These are phyloP conservation scores for Whitmania pigra DNA, from an alignment of 1,140 invertebrate species.

Conservation along the genomic window DNA sequence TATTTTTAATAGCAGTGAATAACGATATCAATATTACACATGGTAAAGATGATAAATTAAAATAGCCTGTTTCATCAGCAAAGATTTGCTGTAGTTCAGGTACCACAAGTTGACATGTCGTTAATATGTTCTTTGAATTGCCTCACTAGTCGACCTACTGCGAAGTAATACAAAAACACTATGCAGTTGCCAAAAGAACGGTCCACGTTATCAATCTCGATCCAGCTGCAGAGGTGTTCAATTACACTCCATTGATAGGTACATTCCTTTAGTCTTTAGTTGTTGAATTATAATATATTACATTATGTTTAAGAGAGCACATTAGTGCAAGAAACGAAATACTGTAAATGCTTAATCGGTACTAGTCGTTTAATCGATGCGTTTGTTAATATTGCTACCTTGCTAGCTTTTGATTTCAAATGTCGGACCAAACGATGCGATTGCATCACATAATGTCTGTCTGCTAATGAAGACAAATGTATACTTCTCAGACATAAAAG, in stretches of 20 bases:
- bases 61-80: not conserved
- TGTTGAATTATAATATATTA: not conserved
- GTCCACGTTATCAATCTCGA: conserved; percentile 88
- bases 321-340: no score
- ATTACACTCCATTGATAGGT: conserved; percentile 62
- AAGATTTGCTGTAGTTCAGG: not conserved
- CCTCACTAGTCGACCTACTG: conserved; percentile 78
- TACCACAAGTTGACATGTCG: not conserved
- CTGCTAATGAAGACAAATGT: no score
- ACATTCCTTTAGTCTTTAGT: not conserved
- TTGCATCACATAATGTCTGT: no score
- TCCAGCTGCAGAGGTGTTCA: conserved; percentile 89
- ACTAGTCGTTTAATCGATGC: no score
- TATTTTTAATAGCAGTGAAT: no score
- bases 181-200: conserved; percentile 55
- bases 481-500: conserved; percentile 61
- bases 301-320: no score
- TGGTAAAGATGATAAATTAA: not conserved
- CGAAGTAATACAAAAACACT: conserved; percentile 70
- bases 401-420: no score
- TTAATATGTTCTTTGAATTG: not conserved
- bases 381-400: no score
- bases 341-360: no score
- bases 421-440: no score
- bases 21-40: not conserved